phyloP scores from a whole-genome alignment of 2,113 vertebrate species.

The Craseonycteris thonglongyai region DNA sequence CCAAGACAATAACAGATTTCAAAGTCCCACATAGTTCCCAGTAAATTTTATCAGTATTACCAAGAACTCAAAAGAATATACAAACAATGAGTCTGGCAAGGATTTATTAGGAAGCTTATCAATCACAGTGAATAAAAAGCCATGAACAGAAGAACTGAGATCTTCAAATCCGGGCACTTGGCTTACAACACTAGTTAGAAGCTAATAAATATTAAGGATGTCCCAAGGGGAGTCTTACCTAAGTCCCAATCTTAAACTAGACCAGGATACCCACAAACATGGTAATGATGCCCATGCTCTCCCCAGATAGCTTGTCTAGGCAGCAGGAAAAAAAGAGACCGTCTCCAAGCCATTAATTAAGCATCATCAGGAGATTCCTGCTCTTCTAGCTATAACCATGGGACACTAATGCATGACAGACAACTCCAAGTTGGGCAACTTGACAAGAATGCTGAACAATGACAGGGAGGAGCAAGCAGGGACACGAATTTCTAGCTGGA shows the following conservation, averaged over 20 bases:
- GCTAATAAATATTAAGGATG: conserved; percentile 45
- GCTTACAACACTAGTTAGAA: conserved; percentile 55
- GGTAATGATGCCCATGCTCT: not conserved
- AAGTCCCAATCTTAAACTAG: not conserved
- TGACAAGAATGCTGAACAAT: conserved; percentile 42
- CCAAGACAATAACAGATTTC: conserved; percentile 4
- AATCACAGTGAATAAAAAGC: conserved; percentile 66
- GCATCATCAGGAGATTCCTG: not conserved
- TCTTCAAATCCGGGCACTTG: conserved; percentile 44
- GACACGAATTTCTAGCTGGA: conserved; percentile 33
- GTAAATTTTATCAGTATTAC: not conserved
- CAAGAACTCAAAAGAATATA: conserved; percentile 34
- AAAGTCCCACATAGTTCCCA: not conserved
- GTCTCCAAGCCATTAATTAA: not conserved
- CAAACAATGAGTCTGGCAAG: conserved; percentile 34
- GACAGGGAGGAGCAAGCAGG: conserved; percentile 46
- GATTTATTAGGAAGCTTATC: conserved; percentile 71
- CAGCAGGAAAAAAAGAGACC: not conserved
- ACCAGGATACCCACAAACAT: not conserved
- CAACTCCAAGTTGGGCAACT: conserved; percentile 29
- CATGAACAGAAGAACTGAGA: conserved; percentile 55
- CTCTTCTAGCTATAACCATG: not conserved
- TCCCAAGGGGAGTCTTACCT: not conserved
- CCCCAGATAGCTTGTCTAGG: not conserved
- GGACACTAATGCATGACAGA: conserved; percentile 2